These are phyloP conservation scores for Malurus splendens DNA, from an alignment of 2,797 vertebrate genomes.

Conservation along the genomic window DNA sequence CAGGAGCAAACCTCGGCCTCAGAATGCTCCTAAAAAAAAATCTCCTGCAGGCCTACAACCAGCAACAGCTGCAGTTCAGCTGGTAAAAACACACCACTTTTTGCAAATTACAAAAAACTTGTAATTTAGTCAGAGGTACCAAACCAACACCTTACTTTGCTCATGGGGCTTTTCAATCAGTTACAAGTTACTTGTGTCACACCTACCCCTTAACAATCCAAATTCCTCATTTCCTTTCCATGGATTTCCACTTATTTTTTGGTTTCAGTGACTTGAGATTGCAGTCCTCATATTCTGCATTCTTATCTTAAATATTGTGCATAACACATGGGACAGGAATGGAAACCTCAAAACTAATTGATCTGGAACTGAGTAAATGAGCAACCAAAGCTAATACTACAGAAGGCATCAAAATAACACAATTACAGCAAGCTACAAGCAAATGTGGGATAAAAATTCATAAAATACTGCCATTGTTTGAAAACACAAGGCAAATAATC, in stretches of 20 bases:
- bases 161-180: background rate
- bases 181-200: background rate
- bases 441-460: background rate
- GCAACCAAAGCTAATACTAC: background rate
- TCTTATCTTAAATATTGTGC: background rate
- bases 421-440: background rate
- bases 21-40: background rate
- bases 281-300: background rate
- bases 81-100: background rate
- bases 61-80: background rate
- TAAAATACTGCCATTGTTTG: background rate
- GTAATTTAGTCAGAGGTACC: rapidly evolving
- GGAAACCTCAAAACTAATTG: background rate
- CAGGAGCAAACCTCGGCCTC: background rate
- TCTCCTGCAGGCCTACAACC: background rate
- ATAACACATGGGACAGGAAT: background rate
- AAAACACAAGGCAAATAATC: background rate
- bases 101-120: too few species aligned
- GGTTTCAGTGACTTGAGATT: background rate
- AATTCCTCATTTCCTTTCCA: background rate
- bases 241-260: background rate
- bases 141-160: background rate
- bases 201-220: rapidly evolving
- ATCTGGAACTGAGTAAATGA: background rate
- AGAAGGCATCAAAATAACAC: background rate